A percentile compares a stretch with the other conserved stretches of the same genome.
Conservation (phyloP, 2,113 vertebrate genomes). For the Rhizomys pruinosus region DNA sequence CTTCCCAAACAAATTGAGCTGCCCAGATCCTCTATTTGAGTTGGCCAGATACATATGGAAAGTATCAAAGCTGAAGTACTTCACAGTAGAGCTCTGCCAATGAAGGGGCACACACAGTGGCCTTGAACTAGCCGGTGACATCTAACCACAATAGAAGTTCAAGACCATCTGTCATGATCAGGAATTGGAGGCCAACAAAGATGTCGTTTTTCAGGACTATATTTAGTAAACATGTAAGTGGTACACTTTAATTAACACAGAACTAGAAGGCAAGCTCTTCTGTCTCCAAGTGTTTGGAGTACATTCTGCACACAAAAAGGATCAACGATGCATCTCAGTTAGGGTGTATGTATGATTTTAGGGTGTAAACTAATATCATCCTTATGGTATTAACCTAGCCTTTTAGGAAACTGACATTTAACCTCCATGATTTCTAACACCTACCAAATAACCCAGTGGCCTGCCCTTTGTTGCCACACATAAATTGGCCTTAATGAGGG, state of each 20-base stretch:
- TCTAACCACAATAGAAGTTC: neutral
- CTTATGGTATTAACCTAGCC: conserved; percentile 47
- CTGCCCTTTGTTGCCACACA: neutral
- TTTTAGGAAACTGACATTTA: conserved; percentile 62
- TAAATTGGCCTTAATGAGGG: conserved; percentile 66
- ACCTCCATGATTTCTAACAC: conserved; percentile 56
- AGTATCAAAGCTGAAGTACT: neutral
- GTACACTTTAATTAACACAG: conserved; percentile 16
- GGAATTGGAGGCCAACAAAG: neutral
- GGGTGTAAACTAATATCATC: conserved; percentile 43
- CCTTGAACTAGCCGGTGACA: neutral
- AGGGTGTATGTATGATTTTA: conserved; percentile 58
- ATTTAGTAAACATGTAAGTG: conserved; percentile 39
- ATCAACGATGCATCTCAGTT: conserved; percentile 40
- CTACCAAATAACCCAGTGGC: conserved; percentile 49
- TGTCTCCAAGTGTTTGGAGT: conserved; percentile 17
- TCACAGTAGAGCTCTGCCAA: neutral
- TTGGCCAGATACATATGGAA: neutral
- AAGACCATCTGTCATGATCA: neutral
- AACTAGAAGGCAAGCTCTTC: conserved; percentile 33
- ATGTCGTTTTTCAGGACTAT: neutral
- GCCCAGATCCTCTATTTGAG: neutral
- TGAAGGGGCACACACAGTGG: neutral
- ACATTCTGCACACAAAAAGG: conserved; percentile 31
- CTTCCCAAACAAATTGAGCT: conserved; percentile 3